Conservation (phyloP, 2,113 vertebrate genomes). For the Pao palembangensis region DNA sequence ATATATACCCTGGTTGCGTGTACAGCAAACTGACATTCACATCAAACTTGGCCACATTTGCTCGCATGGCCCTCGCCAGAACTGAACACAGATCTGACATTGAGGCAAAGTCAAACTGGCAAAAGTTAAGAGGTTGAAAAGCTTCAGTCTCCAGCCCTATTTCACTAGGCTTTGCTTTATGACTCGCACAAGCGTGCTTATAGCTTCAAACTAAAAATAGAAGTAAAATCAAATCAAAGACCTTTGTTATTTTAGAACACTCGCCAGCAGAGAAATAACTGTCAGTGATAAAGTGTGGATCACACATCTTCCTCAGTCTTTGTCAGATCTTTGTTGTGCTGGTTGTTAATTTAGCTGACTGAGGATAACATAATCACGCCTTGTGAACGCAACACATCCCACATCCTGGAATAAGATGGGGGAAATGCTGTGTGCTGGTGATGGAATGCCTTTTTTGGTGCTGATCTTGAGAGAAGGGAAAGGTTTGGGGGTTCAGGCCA, state of each 20-base stretch:
- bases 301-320: slow-evolving; percentile 11
- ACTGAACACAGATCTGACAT: slow-evolving; percentile 54
- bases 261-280: slow-evolving; percentile 26
- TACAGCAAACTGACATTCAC: slow-evolving; percentile 68
- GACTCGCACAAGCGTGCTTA: slow-evolving; percentile 40
- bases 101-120: slow-evolving; percentile 57
- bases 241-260: slow-evolving; percentile 45
- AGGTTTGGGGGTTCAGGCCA: slow-evolving; percentile 72
- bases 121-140: slow-evolving; percentile 39
- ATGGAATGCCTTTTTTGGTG: slow-evolving; percentile 57
- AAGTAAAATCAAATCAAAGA: slow-evolving; percentile 32
- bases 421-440: slow-evolving; percentile 38
- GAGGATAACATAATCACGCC: slow-evolving; percentile 44
- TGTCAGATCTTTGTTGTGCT: slow-evolving; percentile 50
- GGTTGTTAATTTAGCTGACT: slow-evolving; percentile 55
- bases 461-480: slow-evolving; percentile 65
- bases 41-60: slow-evolving; percentile 56
- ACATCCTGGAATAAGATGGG: slow-evolving; percentile 54
- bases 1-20: slow-evolving; percentile 63
- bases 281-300: slow-evolving; percentile 34
- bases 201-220: slow-evolving; percentile 34
- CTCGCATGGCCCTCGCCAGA: slow-evolving; percentile 40
- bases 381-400: slow-evolving; percentile 44
- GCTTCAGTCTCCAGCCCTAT: slow-evolving; percentile 22
- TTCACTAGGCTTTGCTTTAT: slow-evolving; percentile 16